Conservation (phyloP, 1,140 invertebrate genomes). For the Pectinophora gossypiella region DNA sequence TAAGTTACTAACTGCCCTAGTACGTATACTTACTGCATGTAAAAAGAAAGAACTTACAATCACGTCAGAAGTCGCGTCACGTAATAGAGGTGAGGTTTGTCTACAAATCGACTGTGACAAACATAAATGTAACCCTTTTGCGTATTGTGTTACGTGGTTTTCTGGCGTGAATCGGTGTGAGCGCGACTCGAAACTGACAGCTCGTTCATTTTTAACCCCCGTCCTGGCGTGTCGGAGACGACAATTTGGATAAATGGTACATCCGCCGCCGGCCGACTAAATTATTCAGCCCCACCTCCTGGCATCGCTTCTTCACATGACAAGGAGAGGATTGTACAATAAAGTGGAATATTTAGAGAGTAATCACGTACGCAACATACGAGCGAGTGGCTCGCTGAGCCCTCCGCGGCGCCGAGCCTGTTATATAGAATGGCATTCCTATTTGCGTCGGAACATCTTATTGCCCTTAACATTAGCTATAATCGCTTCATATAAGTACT, state of each 20-base stretch:
- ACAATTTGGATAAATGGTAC: constrained; percentile 68
- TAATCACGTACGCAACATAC: constrained; percentile 55
- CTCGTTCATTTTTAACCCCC: constrained; percentile 58
- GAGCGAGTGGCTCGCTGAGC: constrained; percentile 28
- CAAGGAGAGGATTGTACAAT: constrained; percentile 58
- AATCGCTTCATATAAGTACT: background rate
- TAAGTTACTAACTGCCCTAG: background rate
- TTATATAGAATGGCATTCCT: constrained; percentile 36
- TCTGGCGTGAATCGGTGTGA: constrained; percentile 32
- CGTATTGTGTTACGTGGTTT: constrained; percentile 26
- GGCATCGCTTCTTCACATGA: constrained; percentile 48
- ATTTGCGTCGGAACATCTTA: constrained; percentile 26
- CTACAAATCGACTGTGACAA: constrained; percentile 21
- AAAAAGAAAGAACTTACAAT: background rate
- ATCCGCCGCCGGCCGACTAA: constrained; percentile 45
- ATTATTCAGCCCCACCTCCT: constrained; percentile 56
- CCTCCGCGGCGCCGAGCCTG: constrained; percentile 11
- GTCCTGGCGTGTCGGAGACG: constrained; percentile 34
- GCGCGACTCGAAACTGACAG: constrained; percentile 36
- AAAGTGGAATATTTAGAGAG: constrained; percentile 66
- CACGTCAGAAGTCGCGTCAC: background rate
- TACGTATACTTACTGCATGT: no score
- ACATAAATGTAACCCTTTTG: constrained; percentile 22
- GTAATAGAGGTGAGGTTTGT: background rate
- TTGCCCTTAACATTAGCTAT: background rate